Evolutionary conservation across 1,140 invertebrate genomes (phyloP), one percentile per base, ranked within the genome.

Genomic region (Popillia japonica): DNA sequence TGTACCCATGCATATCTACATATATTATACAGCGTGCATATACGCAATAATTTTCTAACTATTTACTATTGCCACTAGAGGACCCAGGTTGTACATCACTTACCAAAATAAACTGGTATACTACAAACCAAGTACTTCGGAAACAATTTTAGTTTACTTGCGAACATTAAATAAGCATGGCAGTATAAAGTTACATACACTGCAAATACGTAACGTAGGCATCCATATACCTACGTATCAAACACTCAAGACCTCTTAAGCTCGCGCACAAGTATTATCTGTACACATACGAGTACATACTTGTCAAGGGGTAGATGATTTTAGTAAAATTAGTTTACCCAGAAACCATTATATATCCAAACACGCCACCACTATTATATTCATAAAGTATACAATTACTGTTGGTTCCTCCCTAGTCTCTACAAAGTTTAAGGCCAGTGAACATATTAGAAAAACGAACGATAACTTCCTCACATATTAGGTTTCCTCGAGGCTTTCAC

Each of bases 281-380:
- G 14, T 34, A 68, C 22, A 68, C 61, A 68, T 34, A 68, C 61
- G 48, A 68, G 61, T 14, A 27, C 61, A 22, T 68, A 68, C 11
- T 68, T 14, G 61, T 68, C 61, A 22, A 14, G 14, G 61, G 72
- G 72, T 41, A 17, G 72, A 74, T 74, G 72, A 41, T 74, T 74
- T 74, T 74, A 74, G 72, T 74, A 41, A 74, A 74, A 74, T 74
- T 74, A 44, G 72, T 74, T 74, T 74, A 44, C 72, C 72, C 72
- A 74, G 41, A 44, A 44, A 34, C 72, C 72, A 74, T 74, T 74
- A 74, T 74, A 74, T 44, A 40, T 40, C 41, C 72, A 44, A 74
- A 74, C 72, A 74, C 72, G 72, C 72, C 14, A 74, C 41, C 34
- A 44, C 41, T 74, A 74, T 74, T 74, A 74, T 74, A 74, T 74